Evolutionary conservation across 2,888 invertebrate genomes (phyloP).

Genomic region (Trichogramma evanescens): DNA sequence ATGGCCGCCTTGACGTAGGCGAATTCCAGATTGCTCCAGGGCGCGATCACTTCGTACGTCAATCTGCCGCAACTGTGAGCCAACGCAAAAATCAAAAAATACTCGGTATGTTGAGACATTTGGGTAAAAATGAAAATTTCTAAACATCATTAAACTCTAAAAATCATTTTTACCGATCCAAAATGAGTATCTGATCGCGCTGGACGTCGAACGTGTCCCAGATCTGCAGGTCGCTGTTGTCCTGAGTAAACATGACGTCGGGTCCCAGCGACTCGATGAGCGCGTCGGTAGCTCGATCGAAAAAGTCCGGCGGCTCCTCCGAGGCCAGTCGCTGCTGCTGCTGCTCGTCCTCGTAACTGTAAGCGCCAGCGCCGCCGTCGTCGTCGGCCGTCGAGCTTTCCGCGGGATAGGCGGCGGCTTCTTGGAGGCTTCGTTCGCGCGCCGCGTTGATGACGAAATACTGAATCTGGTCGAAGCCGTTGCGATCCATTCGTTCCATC

Average conservation of each 20-base stretch:
- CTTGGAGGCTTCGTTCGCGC: too few species aligned
- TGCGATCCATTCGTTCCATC: conserved; percentile 31
- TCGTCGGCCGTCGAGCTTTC: too few species aligned
- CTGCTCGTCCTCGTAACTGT: conserved; percentile 24
- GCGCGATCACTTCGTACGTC: conserved; percentile 42
- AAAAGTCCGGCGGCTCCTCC: conserved; percentile 19
- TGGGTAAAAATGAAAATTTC: background rate
- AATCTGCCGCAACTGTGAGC: conserved; percentile 39
- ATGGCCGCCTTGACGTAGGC: conserved; percentile 46
- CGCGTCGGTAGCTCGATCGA: conserved; percentile 17
- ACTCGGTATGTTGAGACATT: background rate
- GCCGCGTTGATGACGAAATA: conserved; percentile 32
- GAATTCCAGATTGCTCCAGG: conserved; percentile 43
- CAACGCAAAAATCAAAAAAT: background rate
- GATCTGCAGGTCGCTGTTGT: conserved; percentile 28
- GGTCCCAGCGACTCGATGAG: conserved; percentile 21
- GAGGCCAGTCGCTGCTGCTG: conserved; percentile 27
- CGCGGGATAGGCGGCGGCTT: too few species aligned
- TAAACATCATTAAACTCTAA: background rate
- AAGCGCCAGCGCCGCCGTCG: too few species aligned
- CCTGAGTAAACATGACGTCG: conserved; percentile 31
- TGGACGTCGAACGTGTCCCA: conserved; percentile 33
- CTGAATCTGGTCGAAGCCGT: conserved; percentile 30
- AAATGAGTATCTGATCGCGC: conserved; percentile 35
- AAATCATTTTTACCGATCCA: conserved; percentile 31